Base-by-base conservation (phyloP, 2,797 vertebrate genomes). In the Tenualosa ilisha region DNA sequence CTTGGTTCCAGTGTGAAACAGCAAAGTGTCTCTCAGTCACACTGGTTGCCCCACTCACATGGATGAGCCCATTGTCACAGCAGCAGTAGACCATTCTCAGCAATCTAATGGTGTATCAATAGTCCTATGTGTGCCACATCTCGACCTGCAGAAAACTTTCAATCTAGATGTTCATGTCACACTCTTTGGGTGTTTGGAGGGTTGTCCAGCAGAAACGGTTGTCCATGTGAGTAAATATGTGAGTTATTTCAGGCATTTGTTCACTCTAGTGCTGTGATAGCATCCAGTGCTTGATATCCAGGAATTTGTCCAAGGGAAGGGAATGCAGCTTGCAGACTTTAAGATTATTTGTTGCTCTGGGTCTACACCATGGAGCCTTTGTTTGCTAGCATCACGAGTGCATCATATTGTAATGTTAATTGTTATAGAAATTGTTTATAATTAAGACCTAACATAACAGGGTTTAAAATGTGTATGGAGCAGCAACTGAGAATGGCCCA, bases 21-120 rank as follows among this genome's bases (percentile, higher is more conserved):
- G 31, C 65, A 0, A 20, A 43, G 40, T 79, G 72, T 17, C 1
- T 20, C 17, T 79, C 40, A 79, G 72, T 79, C 72, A 8, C 40
- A 12, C 31, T 72, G 65, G 65, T 72, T 31, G 3, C 17, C 72
- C 6, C 37, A 43, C 1, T 43, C 31, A 22, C 40, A 79, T 43
- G 37, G 40, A 79, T 79, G 72, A n/a, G 20, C 37, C 72, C 72
- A 72, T 79, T 79, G 37, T 79, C 72, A 22, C 72, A 43, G 68
- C 68, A 75, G 68, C 26, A 72, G 15, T 2, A 68, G 46, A 5
- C 46, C 9, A 68, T 8, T 37, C 31, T 37, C 65, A 31, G 26
- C 31, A 79, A 22, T 75, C 72, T 72, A 72, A 40, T 72, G 13
- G 31, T 15, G 26, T 46, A 17, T 22, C 72, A 79, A 43, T 22